Base-by-base conservation (phyloP, 2,888 invertebrate genomes). In the Pandemis corylana region DNA sequence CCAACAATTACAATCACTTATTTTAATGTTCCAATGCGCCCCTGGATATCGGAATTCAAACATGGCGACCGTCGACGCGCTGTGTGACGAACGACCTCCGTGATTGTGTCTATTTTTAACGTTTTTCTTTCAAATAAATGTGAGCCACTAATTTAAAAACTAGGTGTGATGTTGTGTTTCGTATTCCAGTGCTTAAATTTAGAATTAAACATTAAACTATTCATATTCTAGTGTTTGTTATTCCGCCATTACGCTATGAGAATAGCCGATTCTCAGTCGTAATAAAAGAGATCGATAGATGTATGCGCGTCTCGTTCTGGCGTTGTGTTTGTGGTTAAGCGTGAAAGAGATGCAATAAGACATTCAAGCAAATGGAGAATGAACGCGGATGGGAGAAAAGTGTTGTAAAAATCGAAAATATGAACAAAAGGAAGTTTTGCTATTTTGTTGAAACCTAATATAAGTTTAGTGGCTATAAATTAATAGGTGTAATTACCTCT, bases 61-160 rank as follows among this genome's bases (percentile, higher is more conserved):
- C 90, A 92, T 93, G 93, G 93, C 93, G 93, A 87, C 89, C 88
- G 86, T 89, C 88, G 90, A 90, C 89, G 90, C 89, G 87, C 84
- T 84, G 84, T 85, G 88, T 91, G 88, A 90, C 83, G 89, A 88
- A 86, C 86, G 84, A 82, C 86, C 79, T 84, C 85, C 86, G 91
- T 89, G 89, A 87, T 87, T 88, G 85, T 88, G 85, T 84, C 83
- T 81, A 82, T 84, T 88, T 85, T 81, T 81, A 88, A 80, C 77
- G 80, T 76, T 75, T 81, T 81, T 77, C 79, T 83, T 81, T 67
- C 71, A 73, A 53, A 75, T 67, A 79, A 73, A 80, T 79, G 76
- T 68, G 76, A 76, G 78, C 78, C 76, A 69, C 75, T 67, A 78
- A 84, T 86, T 82, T 75, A 49, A 68, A 76, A 78, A 78, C 78